A percentile compares a stretch with the other conserved stretches of the same genome.
These are phyloP conservation scores for Scalopus aquaticus DNA, from an alignment of 2,113 vertebrate species.

Conservation along the genomic window DNA sequence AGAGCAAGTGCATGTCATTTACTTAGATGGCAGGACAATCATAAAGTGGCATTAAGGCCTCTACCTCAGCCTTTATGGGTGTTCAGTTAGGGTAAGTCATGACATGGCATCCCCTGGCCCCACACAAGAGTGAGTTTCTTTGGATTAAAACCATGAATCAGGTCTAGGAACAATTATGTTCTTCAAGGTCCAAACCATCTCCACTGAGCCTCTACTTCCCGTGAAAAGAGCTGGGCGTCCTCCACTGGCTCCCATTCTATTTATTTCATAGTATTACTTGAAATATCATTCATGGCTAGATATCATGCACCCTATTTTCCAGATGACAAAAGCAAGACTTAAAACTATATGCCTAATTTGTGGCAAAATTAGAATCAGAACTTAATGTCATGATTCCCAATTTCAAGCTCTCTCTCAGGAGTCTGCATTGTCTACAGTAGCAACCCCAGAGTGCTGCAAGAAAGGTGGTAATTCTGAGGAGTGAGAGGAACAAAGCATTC, in stretches of 20 bases:
- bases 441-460: not conserved
- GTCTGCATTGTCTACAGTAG: not conserved
- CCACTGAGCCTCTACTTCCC: not conserved
- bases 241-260: not conserved
- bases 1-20: not conserved
- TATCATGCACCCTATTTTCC: not conserved
- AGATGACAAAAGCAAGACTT: not conserved
- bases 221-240: not conserved
- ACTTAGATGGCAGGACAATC: not conserved
- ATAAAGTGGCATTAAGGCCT: not conserved
- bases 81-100: not conserved
- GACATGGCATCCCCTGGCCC: not conserved
- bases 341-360: not conserved
- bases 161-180: not conserved
- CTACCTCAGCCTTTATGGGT: not conserved
- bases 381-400: not conserved
- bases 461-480: not conserved
- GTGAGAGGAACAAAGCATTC: accelerated
- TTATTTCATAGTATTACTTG: not conserved
- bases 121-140: not conserved
- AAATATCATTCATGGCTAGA: not conserved
- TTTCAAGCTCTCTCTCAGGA: not conserved
- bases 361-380: not conserved
- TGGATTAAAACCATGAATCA: constrained; percentile 9
- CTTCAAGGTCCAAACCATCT: not conserved